Evolutionary conservation across 2,888 invertebrate genomes (phyloP), one percentile per base, ranked within the genome.

Genomic region (Encarsia formosa): DNA sequence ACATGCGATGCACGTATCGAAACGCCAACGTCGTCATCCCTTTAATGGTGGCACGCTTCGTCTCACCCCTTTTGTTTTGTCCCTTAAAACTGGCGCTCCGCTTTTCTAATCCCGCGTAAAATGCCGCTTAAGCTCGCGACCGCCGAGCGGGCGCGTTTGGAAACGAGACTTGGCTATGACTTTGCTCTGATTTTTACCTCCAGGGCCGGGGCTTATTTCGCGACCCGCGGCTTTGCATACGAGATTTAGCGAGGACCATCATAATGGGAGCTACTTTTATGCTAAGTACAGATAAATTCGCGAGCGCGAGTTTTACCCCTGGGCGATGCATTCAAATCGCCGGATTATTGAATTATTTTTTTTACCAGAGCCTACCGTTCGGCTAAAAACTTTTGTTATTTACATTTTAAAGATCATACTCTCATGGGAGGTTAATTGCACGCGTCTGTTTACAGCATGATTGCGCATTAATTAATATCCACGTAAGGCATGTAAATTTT

Each of bases 1-100:
- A 31, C 11, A 70, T 69, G 66, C 70, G 46, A 59, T 49, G 65
- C 71, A 70, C 70, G 70, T 71, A 68, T 69, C 63, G 68, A 65
- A 68, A 71, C 66, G 69, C 66, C 62, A 61, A 59, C 44, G 22
- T 37, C 22, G 50, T 48, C 59, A 58, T 63, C 58, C 59, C 55
- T 59, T 58, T 60, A 61, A 59, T 38, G 44, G 35, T 15, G 44
- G 22, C 23, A n/a, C 35, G 38, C 18, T 20, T 26, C 3, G 16
- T 26, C 13, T 23, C 20, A 20, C 37, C 22, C 23, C 19, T 32
- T 48, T 43, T 49, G 49, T 49, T 26, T 45, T 15, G 46, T 18
- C 16, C 32, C n/a, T 18, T 19, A 34, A 37, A 29, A 42, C 44
- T 35, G 24, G 42, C 37, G 19, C 24, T n/a, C n/a, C 24, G 40